These are phyloP conservation scores for Toxostoma redivivum DNA, from an alignment of 2,113 vertebrate species.

Conservation along the genomic window DNA sequence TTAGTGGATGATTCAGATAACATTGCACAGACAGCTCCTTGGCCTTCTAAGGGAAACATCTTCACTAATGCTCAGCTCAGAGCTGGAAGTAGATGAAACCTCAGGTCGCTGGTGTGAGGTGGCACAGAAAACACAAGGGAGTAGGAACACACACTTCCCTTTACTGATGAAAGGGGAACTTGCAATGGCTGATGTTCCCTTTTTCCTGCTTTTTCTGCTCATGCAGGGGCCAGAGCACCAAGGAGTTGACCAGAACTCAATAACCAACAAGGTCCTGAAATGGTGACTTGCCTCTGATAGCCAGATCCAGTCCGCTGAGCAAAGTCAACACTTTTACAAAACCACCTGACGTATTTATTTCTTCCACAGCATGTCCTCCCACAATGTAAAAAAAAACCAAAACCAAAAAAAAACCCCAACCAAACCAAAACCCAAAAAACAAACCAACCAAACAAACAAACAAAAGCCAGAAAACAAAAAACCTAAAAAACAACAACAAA, in stretches of 20 bases:
- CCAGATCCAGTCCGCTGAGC: neutral
- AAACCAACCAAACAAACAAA: neutral
- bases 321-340: neutral
- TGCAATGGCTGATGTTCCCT: neutral
- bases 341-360: neutral
- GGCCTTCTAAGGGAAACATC: neutral
- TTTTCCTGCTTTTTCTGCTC: neutral
- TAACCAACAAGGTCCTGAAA: neutral
- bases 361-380: neutral
- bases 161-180: neutral
- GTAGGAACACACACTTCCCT: neutral
- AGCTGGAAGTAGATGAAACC: neutral
- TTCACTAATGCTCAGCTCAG: neutral
- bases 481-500: no score
- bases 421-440: no score
- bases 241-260: neutral
- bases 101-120: neutral
- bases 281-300: neutral
- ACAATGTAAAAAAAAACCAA: accelerated
- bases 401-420: no score
- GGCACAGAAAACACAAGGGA: neutral
- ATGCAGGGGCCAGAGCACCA: neutral
- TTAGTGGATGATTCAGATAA: neutral
- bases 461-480: no score
- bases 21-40: neutral